Base-by-base conservation (phyloP, 2,888 invertebrate species). In the Agrenia bidenticulata region DNA sequence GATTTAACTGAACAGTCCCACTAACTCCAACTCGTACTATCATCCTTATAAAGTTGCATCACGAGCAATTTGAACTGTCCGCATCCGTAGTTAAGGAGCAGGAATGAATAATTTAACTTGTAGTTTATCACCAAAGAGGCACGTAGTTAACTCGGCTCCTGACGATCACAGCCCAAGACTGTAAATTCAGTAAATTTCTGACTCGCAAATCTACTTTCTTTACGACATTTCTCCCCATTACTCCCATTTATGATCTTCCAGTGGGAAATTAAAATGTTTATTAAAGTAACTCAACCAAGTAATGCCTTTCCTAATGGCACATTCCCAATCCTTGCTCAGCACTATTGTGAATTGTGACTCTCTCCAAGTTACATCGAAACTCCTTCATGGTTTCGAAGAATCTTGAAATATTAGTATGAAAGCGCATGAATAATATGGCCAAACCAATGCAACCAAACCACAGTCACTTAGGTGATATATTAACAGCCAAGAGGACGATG, bases 221-320 rank as follows among this genome's bases (percentile, higher is more conserved):
- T 55, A 55, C 55, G 26, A 55, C 27, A 24, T 55, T 55, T 55
- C 55, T 55, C 55, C 26, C 55, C 55, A 55, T 55, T 55, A 55
- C 55, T 55, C 19, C 55, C 55, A 55, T 55, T 55, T 55, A 55
- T 55, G 55, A 55, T 55, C 51, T 51, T 51, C 27, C 55, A 55
- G 32, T 55, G 32, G 55, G 55, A 55, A 55, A 55, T 55, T 55
- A 55, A 55, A 55, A 55, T 27, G 27, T 55, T 55, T 55, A 55
- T 55, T 55, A 55, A 55, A 55, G 55, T n/a, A 27, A 51, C 55
- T 17, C n/a, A 27, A 27, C n/a, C 55, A 55, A 55, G 32, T 55
- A 55, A 55, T 55, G 27, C 45, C 15, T 15, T 45, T 55, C 55
- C 27, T 51, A 21, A 51, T 15, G 19, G 23, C 21, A 17, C 21